These are phyloP conservation scores for Acromyrmex echinatior DNA, from an alignment of 1,140 invertebrate genomes.

Conservation along the genomic window DNA sequence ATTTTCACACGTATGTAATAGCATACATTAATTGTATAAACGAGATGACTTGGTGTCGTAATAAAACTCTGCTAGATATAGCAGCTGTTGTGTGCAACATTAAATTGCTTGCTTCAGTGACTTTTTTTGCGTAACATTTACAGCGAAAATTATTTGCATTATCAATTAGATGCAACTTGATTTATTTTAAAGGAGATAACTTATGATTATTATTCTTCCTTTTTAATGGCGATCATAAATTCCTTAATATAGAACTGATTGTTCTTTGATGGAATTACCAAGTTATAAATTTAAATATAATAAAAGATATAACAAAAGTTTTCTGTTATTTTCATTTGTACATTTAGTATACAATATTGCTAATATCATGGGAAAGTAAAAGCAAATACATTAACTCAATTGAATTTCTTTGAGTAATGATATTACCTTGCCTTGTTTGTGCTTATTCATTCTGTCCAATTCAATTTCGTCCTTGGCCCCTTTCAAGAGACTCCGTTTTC, in stretches of 20 bases:
- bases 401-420: neutral
- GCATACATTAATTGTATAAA: neutral
- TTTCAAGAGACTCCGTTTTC: constrained; percentile 77
- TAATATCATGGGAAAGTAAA: neutral
- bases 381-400: constrained; percentile 29
- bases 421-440: constrained; percentile 82
- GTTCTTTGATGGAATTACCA: neutral
- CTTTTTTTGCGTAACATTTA: neutral
- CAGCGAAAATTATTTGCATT: neutral
- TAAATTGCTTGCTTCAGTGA: neutral
- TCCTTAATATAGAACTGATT: neutral
- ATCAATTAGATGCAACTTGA: neutral
- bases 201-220: neutral
- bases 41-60: neutral
- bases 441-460: constrained; percentile 80
- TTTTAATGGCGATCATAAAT: neutral
- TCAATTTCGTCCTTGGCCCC: constrained; percentile 83
- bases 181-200: neutral
- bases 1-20: constrained; percentile 8
- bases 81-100: neutral
- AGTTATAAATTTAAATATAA: neutral
- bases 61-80: neutral
- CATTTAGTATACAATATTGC: neutral
- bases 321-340: neutral
- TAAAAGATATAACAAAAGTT: neutral